Percentiles rank a stretch among this genome's conserved stretches.
These are phyloP conservation scores for Ligdia adustata DNA, from an alignment of 2,888 invertebrate genomes.

Conservation along the genomic window DNA sequence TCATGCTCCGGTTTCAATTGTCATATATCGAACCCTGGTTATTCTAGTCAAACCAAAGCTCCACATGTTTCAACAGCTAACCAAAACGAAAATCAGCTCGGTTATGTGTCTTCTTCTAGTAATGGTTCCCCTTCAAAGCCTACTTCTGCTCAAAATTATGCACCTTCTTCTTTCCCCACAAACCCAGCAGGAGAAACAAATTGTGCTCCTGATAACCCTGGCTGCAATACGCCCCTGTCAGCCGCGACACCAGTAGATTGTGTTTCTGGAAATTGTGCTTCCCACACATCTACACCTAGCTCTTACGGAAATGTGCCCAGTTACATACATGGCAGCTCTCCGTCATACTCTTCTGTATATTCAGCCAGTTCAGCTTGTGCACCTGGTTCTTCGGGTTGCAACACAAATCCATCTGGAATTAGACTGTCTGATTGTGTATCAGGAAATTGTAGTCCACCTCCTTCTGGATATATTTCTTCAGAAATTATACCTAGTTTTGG, in stretches of 20 bases:
- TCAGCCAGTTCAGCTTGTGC: slow-evolving; percentile 10
- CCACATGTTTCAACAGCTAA: slow-evolving; percentile 17
- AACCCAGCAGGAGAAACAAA: neutral
- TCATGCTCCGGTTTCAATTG: slow-evolving; percentile 40
- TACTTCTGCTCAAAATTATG: slow-evolving; percentile 8
- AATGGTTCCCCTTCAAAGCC: slow-evolving; percentile 17
- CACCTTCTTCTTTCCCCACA: neutral
- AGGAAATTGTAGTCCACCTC: neutral
- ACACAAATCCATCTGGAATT: neutral
- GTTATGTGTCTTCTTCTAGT: slow-evolving; percentile 6
- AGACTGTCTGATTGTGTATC: slow-evolving; percentile 20
- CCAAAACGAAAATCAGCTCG: slow-evolving; percentile 11
- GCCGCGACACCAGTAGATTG: neutral
- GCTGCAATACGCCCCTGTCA: neutral
- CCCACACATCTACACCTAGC: neutral
- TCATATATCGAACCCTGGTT: slow-evolving; percentile 3
- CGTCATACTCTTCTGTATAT: neutral
- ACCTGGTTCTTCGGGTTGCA: slow-evolving; percentile 18
- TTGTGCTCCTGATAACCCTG: neutral
- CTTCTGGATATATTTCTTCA: slow-evolving; percentile 14
- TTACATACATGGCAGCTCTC: slow-evolving; percentile 3
- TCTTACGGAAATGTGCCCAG: neutral
- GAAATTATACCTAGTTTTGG: too few relatives aligned
- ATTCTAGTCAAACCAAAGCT: slow-evolving; percentile 25
- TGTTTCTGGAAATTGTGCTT: neutral